Percentiles rank a stretch among this genome's conserved stretches.
These are phyloP conservation scores for Trididemnum clinides DNA, from an alignment of 23 tunicate genomes.

Conservation along the genomic window DNA sequence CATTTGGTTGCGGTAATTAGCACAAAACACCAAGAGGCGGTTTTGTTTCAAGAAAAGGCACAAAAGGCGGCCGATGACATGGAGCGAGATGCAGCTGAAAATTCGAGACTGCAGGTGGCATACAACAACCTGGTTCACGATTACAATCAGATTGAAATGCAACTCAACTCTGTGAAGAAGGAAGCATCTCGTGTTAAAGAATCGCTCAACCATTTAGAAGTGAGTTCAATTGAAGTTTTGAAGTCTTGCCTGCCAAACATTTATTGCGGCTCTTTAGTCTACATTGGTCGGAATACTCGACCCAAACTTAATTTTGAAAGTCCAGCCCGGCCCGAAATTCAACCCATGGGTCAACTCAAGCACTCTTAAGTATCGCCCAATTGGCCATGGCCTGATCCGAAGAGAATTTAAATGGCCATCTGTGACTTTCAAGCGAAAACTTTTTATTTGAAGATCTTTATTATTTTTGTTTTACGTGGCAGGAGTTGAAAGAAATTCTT, in stretches of 20 bases:
- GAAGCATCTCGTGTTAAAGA: slow-evolving; percentile 53
- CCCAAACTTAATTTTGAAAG: no score
- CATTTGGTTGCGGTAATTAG: slow-evolving; percentile 84
- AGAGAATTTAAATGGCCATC: no score
- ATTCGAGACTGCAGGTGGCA: slow-evolving; percentile 49
- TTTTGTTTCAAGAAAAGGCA: slow-evolving; percentile 44
- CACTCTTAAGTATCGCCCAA: no score
- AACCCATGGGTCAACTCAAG: no score
- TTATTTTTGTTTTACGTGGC: neutral
- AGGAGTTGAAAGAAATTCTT: slow-evolving; percentile 53
- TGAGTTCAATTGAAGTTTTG: no score
- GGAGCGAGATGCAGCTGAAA: slow-evolving; percentile 76
- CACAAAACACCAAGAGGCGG: slow-evolving; percentile 78
- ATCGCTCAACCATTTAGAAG: slow-evolving; percentile 58
- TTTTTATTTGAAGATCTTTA: no score
- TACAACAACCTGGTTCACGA: slow-evolving; percentile 86
- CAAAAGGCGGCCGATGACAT: slow-evolving; percentile 53
- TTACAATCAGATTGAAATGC: slow-evolving; percentile 81
- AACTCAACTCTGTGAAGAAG: slow-evolving; percentile 41
- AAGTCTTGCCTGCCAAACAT: no score
- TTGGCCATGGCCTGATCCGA: no score
- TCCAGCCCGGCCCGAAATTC: no score
- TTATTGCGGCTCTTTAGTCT: no score
- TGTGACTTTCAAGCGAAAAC: no score
- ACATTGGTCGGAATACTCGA: no score